Evolutionary conservation across 2,797 vertebrate genomes (phyloP).

Genomic region (Balearica regulorum): DNA sequence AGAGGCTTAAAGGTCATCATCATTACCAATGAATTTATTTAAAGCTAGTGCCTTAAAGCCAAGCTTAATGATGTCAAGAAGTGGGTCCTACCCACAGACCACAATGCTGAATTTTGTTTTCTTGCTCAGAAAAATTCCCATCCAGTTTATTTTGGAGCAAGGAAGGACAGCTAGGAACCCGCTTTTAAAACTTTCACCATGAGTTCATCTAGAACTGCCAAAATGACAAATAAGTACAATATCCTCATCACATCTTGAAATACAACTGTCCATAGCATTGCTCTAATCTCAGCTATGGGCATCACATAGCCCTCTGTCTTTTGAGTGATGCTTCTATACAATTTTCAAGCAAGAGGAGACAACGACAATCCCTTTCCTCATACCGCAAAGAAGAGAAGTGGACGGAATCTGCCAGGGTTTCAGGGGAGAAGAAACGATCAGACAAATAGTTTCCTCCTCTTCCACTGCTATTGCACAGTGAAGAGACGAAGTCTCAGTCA

Average conservation of each 20-base stretch:
- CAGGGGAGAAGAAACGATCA: background rate
- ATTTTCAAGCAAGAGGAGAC: background rate
- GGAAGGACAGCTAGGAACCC: accelerated
- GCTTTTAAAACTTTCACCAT: background rate
- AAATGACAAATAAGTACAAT: background rate
- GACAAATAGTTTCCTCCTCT: background rate
- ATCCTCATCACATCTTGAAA: background rate
- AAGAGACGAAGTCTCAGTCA: background rate
- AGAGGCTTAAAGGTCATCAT: background rate
- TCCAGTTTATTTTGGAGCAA: background rate
- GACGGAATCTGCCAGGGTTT: accelerated
- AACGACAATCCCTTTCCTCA: background rate
- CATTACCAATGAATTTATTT: background rate
- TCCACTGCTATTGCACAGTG: background rate
- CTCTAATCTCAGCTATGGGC: background rate
- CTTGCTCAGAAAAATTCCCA: background rate
- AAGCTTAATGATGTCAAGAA: background rate
- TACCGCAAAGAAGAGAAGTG: background rate
- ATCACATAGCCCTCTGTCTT: background rate
- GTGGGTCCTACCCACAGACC: background rate
- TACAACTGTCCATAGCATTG: background rate
- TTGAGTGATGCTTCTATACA: background rate
- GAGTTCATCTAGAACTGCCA: background rate
- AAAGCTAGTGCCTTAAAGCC: background rate
- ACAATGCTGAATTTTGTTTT: background rate